Evolutionary conservation across 37 sponge, comb jelly and placozoan genomes (phyloP).

Genomic region (Beroe forskalii): DNA sequence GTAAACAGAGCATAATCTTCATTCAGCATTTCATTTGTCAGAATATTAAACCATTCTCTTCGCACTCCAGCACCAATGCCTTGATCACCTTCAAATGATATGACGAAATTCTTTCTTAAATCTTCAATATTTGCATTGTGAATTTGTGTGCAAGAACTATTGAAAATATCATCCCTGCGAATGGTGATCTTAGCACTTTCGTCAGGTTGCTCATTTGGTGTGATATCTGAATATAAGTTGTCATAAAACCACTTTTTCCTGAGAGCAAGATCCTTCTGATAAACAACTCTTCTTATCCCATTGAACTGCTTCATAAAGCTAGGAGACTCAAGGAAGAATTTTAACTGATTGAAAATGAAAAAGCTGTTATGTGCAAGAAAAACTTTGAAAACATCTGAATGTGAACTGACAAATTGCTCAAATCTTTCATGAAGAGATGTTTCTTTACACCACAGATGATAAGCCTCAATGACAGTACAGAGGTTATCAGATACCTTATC

Average conservation of each 20-base stretch:
- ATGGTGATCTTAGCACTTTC: constrained; percentile 44
- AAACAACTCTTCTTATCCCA: constrained; percentile 40
- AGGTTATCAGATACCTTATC: constrained; percentile 59
- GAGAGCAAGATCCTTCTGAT: constrained; percentile 58
- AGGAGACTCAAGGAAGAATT: constrained; percentile 60
- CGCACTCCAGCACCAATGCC: constrained; percentile 83
- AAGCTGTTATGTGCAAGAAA: constrained; percentile 62
- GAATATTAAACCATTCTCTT: constrained; percentile 89
- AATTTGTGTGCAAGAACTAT: constrained; percentile 27
- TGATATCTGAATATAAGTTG: constrained; percentile 75
- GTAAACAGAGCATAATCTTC: constrained; percentile 97
- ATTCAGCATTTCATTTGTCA: constrained; percentile 88
- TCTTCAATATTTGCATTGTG: constrained; percentile 58
- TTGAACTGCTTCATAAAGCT: constrained; percentile 49
- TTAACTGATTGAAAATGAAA: constrained; percentile 57
- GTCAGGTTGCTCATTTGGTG: constrained; percentile 38
- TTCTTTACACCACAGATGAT: constrained; percentile 48
- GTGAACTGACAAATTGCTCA: constrained; percentile 44
- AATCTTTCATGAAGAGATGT: constrained; percentile 1
- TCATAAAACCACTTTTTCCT: constrained; percentile 96
- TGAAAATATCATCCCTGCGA: constrained; percentile 30
- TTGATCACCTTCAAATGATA: constrained; percentile 58
- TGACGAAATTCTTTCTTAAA: constrained; percentile 46
- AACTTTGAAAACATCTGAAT: constrained; percentile 59
- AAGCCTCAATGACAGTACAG: constrained; percentile 55